Evolutionary conservation across 1,140 invertebrate genomes (phyloP).

Genomic region (Brachionus paranguensis): DNA sequence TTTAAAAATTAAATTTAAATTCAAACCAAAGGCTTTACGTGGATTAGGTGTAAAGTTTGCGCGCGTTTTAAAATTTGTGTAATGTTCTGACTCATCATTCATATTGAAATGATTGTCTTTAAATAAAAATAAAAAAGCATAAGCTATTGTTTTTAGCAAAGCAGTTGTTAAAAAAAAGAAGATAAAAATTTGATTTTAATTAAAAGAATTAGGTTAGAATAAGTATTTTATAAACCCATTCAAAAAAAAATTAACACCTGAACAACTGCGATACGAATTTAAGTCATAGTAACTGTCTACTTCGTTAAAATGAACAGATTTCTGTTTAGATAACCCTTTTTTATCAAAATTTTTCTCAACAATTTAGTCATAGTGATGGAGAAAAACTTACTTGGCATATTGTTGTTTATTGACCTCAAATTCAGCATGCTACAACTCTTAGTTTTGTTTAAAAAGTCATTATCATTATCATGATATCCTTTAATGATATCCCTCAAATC

Average conservation of each 20-base stretch:
- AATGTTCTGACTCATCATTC: conserved; percentile 12
- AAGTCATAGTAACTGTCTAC: conserved; percentile 25
- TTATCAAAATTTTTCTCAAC: background rate
- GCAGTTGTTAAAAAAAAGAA: background rate
- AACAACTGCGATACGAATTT: conserved; percentile 24
- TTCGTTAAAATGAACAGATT: conserved; percentile 31
- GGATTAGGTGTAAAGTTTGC: conserved; percentile 30
- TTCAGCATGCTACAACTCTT: conserved; percentile 33
- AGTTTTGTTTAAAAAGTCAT: conserved; percentile 4
- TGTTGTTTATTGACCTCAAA: background rate
- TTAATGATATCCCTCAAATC: background rate
- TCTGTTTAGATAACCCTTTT: conserved; percentile 6
- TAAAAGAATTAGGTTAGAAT: background rate
- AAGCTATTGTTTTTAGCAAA: background rate
- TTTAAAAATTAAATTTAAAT: background rate
- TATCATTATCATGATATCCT: background rate
- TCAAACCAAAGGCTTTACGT: background rate
- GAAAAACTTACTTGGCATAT: background rate
- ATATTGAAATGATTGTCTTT: conserved; percentile 22
- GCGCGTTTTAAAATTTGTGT: conserved; percentile 7
- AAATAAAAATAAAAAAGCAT: conserved; percentile 11
- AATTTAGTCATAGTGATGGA: background rate
- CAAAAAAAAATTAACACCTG: conserved; percentile 20
- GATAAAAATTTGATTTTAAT: background rate
- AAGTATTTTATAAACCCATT: background rate